These are phyloP conservation scores for Cotesia vestalis DNA, from an alignment of 1,140 invertebrate species.

Conservation along the genomic window DNA sequence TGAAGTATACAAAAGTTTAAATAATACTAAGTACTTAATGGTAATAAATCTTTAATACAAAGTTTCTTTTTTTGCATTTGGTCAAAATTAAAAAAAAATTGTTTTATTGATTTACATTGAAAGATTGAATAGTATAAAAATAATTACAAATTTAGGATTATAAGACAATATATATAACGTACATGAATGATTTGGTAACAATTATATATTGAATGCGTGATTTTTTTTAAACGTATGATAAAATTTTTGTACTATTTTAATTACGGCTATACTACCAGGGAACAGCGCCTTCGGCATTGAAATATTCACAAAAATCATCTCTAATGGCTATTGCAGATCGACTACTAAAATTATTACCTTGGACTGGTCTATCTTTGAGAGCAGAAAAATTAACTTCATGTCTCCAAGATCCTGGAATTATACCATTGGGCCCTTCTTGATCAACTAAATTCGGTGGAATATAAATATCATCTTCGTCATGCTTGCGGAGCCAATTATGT, in stretches of 20 bases:
- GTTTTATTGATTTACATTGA: background rate
- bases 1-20: too few relatives aligned
- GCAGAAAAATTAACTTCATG: background rate
- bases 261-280: conserved; percentile 13
- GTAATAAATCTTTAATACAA: too few relatives aligned
- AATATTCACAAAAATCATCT: conserved; percentile 13
- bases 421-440: background rate
- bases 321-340: background rate
- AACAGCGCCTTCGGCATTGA: conserved; percentile 11
- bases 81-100: too few relatives aligned
- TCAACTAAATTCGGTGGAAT: background rate
- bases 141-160: background rate
- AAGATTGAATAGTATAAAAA: background rate
- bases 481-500: too few relatives aligned
- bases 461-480: too few relatives aligned
- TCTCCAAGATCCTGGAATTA: background rate
- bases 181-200: too few relatives aligned
- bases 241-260: too few relatives aligned
- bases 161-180: background rate
- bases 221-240: background rate
- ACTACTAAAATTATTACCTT: background rate
- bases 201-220: background rate
- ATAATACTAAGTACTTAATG: too few relatives aligned
- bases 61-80: too few relatives aligned
- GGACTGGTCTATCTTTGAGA: background rate